A percentile compares a stretch with the other conserved stretches of the same genome.
phyloP scores from a whole-genome alignment of 2,888 invertebrate genomes.

The Chouioia cunea region DNA sequence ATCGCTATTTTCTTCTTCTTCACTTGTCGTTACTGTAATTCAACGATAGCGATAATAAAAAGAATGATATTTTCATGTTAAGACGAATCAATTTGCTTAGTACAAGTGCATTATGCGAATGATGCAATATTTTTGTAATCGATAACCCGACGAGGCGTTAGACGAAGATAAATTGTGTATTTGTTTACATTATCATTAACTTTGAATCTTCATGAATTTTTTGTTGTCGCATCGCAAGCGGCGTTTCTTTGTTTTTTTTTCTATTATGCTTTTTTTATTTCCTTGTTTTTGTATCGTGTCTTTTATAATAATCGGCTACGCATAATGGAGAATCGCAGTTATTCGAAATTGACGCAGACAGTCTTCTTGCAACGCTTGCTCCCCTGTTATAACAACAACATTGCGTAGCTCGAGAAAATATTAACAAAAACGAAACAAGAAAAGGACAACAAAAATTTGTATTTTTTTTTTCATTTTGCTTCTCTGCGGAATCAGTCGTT shows the following conservation, averaged over 20 bases:
- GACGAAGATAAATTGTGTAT: slow-evolving; percentile 35
- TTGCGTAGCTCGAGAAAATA: slow-evolving; percentile 57
- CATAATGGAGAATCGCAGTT: slow-evolving; percentile 53
- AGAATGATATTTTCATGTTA: not conserved
- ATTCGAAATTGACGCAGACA: slow-evolving; percentile 67
- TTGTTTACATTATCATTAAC: slow-evolving; percentile 14
- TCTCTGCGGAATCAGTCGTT: slow-evolving; percentile 58
- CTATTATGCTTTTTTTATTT: not conserved
- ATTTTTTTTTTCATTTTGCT: slow-evolving; percentile 12
- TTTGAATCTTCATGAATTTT: slow-evolving; percentile 14
- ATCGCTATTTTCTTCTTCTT: slow-evolving; percentile 21
- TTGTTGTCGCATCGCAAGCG: not conserved
- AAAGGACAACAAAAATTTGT: too few relatives aligned
- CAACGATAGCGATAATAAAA: not conserved
- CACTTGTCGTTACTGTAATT: too few relatives aligned
- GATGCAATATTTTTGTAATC: slow-evolving; percentile 17
- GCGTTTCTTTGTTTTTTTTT: slow-evolving; percentile 9
- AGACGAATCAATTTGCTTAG: slow-evolving; percentile 18
- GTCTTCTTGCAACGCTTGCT: slow-evolving; percentile 67
- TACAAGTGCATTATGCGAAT: slow-evolving; percentile 30
- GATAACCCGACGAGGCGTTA: slow-evolving; percentile 37
- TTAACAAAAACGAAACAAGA: slow-evolving; percentile 55
- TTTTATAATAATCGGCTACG: slow-evolving; percentile 55
- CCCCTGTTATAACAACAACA: slow-evolving; percentile 51
- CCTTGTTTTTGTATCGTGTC: slow-evolving; percentile 4